Conservation (phyloP, 1,140 invertebrate species). For the Drosophila nannoptera region DNA sequence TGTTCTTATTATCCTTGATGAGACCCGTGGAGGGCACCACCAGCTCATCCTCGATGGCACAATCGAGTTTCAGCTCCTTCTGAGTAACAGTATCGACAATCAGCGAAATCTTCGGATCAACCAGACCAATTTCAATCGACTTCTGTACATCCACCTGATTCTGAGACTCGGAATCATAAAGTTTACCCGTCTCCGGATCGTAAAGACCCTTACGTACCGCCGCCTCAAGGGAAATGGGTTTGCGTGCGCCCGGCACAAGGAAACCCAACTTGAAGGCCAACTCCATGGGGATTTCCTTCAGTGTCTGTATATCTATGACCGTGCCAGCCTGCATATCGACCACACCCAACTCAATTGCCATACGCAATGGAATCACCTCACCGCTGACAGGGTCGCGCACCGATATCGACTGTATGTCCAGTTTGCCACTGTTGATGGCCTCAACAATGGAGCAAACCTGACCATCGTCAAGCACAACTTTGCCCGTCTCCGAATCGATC, state of each 20-base stretch:
- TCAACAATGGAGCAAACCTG: constrained; percentile 83
- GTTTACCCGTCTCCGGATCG: constrained; percentile 84
- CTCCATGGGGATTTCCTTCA: constrained; percentile 84
- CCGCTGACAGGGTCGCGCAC: constrained; percentile 85
- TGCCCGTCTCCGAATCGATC: constrained; percentile 64
- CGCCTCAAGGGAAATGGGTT: constrained; percentile 88
- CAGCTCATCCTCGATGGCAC: constrained; percentile 84
- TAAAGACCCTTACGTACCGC: constrained; percentile 86
- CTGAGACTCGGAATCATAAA: constrained; percentile 86
- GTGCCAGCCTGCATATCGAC: constrained; percentile 87
- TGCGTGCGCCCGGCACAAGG: constrained; percentile 83
- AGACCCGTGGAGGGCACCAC: constrained; percentile 85
- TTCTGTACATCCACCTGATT: constrained; percentile 86
- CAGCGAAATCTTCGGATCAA: constrained; percentile 90
- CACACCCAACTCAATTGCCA: constrained; percentile 88
- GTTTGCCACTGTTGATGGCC: constrained; percentile 85
- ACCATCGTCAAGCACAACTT: constrained; percentile 79
- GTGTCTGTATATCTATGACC: constrained; percentile 85
- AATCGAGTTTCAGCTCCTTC: constrained; percentile 84
- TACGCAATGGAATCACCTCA: constrained; percentile 85
- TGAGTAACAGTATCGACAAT: constrained; percentile 87
- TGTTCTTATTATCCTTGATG: constrained; percentile 84
- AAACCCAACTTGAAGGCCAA: constrained; percentile 86
- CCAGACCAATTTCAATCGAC: constrained; percentile 87
- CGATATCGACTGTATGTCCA: constrained; percentile 87